A percentile compares a stretch with the other conserved stretches of the same genome.
Conservation (phyloP, 37 sponge, comb jelly and placozoan genomes). For the Amphimedon queenslandica region DNA sequence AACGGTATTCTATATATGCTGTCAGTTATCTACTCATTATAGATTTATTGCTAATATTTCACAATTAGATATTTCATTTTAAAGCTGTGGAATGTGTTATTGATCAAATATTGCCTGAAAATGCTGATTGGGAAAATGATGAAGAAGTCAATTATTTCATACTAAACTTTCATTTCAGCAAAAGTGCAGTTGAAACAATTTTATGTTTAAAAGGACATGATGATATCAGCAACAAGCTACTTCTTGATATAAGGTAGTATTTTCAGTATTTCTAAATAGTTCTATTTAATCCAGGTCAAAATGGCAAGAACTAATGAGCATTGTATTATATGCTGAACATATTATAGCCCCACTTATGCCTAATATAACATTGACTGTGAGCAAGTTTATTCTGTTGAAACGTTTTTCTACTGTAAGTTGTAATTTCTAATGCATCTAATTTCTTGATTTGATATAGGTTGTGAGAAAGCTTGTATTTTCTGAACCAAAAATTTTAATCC, state of each 20-base stretch:
- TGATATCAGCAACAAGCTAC: neutral
- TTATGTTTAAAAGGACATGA: neutral
- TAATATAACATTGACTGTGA: too few relatives aligned
- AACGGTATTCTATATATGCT: neutral
- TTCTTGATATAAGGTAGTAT: neutral
- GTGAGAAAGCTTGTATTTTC: neutral
- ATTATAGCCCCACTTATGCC: neutral
- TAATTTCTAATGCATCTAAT: too few relatives aligned
- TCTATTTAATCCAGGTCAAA: neutral
- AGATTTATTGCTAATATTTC: neutral
- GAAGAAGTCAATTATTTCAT: neutral
- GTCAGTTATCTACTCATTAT: neutral
- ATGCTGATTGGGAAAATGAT: neutral
- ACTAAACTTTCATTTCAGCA: neutral
- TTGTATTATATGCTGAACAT: conserved; percentile 1
- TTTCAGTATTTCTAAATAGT: neutral
- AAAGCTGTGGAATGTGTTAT: neutral
- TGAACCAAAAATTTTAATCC: neutral
- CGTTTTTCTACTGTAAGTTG: too few relatives aligned
- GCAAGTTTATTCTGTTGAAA: too few relatives aligned
- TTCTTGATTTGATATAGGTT: neutral
- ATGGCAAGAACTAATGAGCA: neutral
- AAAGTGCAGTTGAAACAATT: conserved; percentile 1
- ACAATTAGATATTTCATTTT: neutral
- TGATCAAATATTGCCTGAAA: neutral